A percentile compares a stretch with the other conserved stretches of the same genome.
Conservation (phyloP, 2,113 vertebrate species). For the Cyanoramphus novaezelandiae region DNA sequence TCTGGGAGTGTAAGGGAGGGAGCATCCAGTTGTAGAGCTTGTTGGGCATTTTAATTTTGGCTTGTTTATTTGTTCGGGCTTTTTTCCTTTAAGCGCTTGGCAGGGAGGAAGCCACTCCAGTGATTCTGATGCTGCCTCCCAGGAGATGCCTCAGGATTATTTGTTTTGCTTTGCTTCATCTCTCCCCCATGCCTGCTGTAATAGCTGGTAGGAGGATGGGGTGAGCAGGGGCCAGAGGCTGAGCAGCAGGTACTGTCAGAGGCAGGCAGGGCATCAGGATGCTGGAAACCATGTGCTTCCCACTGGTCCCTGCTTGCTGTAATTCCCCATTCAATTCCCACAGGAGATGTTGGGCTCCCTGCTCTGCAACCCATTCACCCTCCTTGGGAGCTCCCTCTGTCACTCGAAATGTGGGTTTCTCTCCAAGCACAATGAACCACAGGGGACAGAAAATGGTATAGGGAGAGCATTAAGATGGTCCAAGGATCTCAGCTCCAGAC, state of each 20-base stretch:
- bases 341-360: not conserved
- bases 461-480: not conserved
- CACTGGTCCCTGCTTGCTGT: not conserved
- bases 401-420: not conserved
- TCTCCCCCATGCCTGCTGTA: not conserved
- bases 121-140: not conserved
- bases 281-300: not conserved
- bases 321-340: not conserved
- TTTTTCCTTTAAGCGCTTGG: not conserved
- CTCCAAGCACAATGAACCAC: not conserved
- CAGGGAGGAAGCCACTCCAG: not conserved
- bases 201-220: not conserved
- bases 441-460: fast-evolving
- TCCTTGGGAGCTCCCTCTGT: fast-evolving
- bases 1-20: not conserved
- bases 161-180: not conserved
- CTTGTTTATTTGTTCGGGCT: not conserved
- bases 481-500: not conserved
- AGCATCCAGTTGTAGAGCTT: not conserved
- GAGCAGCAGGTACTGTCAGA: fast-evolving
- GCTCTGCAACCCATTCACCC: fast-evolving
- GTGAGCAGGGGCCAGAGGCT: not conserved
- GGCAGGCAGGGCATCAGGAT: not conserved
- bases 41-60: not conserved
- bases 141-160: not conserved